phyloP scores from a whole-genome alignment of 2,888 invertebrate species.

The Tipula lateralis region DNA sequence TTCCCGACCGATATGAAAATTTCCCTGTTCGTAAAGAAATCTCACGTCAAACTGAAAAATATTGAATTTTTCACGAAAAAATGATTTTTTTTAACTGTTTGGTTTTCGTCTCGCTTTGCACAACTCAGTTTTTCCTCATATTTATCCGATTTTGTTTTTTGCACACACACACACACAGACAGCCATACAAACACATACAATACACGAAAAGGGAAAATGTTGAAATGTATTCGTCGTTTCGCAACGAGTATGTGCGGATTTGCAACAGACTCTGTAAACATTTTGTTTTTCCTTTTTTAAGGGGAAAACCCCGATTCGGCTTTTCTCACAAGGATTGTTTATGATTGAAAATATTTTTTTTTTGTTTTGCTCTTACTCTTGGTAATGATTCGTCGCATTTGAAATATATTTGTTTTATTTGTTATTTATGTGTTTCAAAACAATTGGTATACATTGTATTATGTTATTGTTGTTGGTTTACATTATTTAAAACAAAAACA shows the following conservation, averaged over 20 bases:
- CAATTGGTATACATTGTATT: too few relatives aligned
- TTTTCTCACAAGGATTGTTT: neutral
- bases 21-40: neutral
- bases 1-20: neutral
- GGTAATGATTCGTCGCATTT: neutral
- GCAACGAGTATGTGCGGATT: neutral
- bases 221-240: neutral
- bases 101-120: neutral
- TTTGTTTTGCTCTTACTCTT: neutral
- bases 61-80: constrained; percentile 13
- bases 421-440: neutral
- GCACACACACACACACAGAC: neutral
- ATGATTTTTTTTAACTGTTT: neutral
- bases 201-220: neutral
- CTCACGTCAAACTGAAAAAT: constrained; percentile 24
- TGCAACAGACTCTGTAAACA: neutral
- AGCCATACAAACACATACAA: neutral
- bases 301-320: neutral
- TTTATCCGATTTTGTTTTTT: neutral
- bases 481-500: neutral
- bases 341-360: neutral
- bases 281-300: neutral
- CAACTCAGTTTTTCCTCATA: neutral
- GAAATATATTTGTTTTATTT: neutral
- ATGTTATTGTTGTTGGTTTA: neutral